Evolutionary conservation across 2,797 vertebrate genomes (phyloP).

Genomic region (Acanthopagrus latus): DNA sequence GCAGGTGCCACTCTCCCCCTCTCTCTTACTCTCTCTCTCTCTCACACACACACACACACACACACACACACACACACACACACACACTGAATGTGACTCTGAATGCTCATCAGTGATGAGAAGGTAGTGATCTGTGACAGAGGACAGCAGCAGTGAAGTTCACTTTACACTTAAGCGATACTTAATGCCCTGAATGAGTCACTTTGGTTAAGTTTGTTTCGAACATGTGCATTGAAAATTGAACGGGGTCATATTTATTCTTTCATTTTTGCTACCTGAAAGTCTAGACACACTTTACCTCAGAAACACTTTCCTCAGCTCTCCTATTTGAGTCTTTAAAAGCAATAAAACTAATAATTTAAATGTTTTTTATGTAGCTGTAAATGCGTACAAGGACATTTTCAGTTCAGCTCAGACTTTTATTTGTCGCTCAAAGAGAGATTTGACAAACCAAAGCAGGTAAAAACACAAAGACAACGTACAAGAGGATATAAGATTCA

Average conservation of each 20-base stretch:
- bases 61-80: constrained; percentile 1
- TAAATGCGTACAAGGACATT: background rate
- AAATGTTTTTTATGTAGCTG: background rate
- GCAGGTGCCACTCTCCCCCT: background rate
- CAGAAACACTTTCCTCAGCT: background rate
- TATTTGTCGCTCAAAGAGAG: no score
- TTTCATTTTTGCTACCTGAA: background rate
- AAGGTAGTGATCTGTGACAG: constrained; percentile 48
- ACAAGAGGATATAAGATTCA: no score
- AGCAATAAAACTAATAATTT: background rate
- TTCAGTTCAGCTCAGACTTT: background rate
- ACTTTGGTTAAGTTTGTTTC: constrained; percentile 16
- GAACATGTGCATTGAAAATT: background rate
- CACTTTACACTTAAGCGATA: constrained; percentile 5
- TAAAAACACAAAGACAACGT: no score
- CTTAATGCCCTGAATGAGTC: constrained; percentile 10
- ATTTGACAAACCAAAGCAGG: no score
- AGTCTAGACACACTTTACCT: background rate
- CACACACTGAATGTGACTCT: constrained; percentile 1
- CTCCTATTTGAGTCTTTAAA: background rate
- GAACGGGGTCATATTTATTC: background rate
- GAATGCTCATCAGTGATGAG: constrained; percentile 42
- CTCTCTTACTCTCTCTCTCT: no score
- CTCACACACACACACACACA: no score
- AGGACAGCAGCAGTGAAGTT: constrained; percentile 9